These are phyloP conservation scores for Drosophila yakuba DNA, from an alignment of 1,140 invertebrate species.

Conservation along the genomic window DNA sequence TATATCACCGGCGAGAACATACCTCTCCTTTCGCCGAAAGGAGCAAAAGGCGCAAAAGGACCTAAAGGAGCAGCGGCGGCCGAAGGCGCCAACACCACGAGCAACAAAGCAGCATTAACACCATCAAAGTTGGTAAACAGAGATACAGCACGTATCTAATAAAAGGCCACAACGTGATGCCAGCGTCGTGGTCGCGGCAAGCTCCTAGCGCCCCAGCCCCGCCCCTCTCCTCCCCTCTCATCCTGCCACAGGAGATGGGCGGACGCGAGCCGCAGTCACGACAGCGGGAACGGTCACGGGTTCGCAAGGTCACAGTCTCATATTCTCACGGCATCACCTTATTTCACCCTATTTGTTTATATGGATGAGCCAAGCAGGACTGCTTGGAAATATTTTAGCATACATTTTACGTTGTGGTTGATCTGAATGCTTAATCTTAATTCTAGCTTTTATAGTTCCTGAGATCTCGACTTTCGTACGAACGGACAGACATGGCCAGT, in stretches of 20 bases:
- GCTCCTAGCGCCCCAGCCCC: slow-evolving; percentile 22
- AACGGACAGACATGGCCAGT: no score
- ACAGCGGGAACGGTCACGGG: not conserved
- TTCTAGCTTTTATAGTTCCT: no score
- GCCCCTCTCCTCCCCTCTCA: not conserved
- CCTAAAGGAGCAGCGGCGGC: not conserved
- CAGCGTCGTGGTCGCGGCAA: slow-evolving; percentile 45
- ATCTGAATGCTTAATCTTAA: no score
- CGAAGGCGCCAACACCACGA: slow-evolving; percentile 16
- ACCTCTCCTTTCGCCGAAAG: slow-evolving; percentile 14
- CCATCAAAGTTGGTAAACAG: slow-evolving; percentile 81
- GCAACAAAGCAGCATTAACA: slow-evolving; percentile 77
- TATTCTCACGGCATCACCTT: no score
- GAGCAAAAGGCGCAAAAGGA: not conserved
- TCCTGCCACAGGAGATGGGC: slow-evolving; percentile 27
- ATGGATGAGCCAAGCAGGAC: no score
- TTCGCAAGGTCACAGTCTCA: not conserved
- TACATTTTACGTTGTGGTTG: no score
- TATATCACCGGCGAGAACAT: slow-evolving; percentile 53
- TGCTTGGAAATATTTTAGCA: no score
- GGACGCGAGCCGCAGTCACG: not conserved
- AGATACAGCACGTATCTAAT: slow-evolving; percentile 83
- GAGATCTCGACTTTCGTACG: no score
- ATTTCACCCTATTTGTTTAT: no score
- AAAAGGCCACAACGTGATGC: slow-evolving; percentile 81